Conservation (phyloP, 64 coral and sea anemone species). For the Dendrophyllia cribrosa region DNA sequence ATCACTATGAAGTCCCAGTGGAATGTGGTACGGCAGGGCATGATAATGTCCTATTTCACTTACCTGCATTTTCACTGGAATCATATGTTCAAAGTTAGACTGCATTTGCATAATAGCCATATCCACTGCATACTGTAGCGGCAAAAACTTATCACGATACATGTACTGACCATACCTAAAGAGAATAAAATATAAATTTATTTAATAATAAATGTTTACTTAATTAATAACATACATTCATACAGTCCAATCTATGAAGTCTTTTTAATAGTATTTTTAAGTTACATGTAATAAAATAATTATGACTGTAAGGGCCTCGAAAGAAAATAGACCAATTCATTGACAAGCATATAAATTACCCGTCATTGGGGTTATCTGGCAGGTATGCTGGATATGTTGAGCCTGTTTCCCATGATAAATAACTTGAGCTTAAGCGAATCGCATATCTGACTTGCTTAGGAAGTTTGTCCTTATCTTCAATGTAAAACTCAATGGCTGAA, state of each 20-base stretch:
- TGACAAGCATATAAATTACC: neutral
- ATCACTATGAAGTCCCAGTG: too few species aligned
- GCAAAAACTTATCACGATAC: neutral
- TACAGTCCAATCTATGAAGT: too few species aligned
- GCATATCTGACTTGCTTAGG: neutral
- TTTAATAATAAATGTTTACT: too few species aligned
- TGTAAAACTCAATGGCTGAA: constrained; percentile 1
- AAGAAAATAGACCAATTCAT: too few species aligned
- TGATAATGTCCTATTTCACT: neutral
- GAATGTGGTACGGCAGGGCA: too few species aligned
- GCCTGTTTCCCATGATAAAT: neutral
- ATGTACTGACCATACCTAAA: neutral
- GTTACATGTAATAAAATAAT: too few species aligned
- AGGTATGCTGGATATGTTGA: neutral
- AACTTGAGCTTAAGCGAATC: neutral
- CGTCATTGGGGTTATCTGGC: neutral
- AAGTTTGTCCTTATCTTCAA: neutral
- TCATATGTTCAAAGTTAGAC: neutral
- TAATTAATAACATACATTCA: too few species aligned
- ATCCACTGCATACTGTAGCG: neutral
- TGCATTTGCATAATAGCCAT: neutral
- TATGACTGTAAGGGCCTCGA: too few species aligned
- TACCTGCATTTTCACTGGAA: neutral
- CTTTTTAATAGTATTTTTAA: too few species aligned
- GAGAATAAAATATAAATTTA: too few species aligned